Base-by-base conservation (phyloP, 92 coral and sea anemone species). In the Blastomussa wellsi region DNA sequence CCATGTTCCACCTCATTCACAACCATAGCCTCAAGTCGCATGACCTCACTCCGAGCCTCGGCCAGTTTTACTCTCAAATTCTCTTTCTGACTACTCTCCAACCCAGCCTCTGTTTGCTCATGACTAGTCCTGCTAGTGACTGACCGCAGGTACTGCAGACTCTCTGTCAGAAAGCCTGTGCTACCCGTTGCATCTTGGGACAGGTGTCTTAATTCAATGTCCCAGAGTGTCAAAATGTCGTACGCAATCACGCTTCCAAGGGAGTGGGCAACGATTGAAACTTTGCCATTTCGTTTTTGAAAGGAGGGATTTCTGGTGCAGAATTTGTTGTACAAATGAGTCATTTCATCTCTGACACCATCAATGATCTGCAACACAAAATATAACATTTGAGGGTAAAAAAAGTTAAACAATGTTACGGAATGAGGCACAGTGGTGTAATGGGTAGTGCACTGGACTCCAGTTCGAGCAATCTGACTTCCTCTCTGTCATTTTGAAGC, bases 121-220 rank as follows among this genome's bases (percentile, higher is more conserved):
- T 78, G 75, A 60, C 71, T 84, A 19, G 24, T 76, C 39, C 78
- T 48, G 60, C 86, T 44, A 5, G 93, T 80, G 67, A 93, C 86
- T 19, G 92, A 87, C 44, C 96, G 88, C 42, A 97, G 88, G 62
- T 86, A 97, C 41, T 92, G 90, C 86, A 97, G 73, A 85, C 98
- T 97, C 82, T 97, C 99, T 1, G 99, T 97, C 26, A 97, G 89
- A 76, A 97, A 97, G 9, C 97, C 98, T 1, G 93, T 97, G 35
- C 93, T 93, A 8, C 93, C 44, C 28, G 93, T 80, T 14, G 91
- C 90, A 36, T 97, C 94, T 14, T 90, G 89, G 31, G 88, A 74
- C 2, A 90, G 92, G 48, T 97, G 92, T 49, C 99, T 89, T 57
- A 87, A 78, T 75, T 91, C 98, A 20, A 92, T 88, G 87, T 97